Evolutionary conservation across 2,888 invertebrate species (phyloP), one percentile per base, ranked within the genome.

Genomic region (Ypsolopha sequella): DNA sequence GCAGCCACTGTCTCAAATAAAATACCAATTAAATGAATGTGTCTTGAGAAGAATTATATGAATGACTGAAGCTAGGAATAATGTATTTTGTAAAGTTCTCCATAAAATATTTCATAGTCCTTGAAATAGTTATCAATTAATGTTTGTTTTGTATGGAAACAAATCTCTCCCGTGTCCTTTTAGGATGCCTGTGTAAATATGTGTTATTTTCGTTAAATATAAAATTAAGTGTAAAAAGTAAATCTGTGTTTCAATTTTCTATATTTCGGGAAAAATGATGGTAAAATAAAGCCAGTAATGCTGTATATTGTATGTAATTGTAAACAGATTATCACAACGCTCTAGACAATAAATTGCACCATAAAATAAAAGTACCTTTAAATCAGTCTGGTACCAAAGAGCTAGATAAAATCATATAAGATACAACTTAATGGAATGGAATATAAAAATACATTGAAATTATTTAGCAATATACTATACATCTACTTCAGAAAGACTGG

Each of bases 321-420:
- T 79, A 86, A 86, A 85, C 81, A 77, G 80, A 82, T 85, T 86
- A 86, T 86, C 86, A 86, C 86, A 86, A 86, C 84, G 84, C 82
- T 84, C 84, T 85, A 85, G 77, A 86, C 77, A 80, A 39, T 81
- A 82, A 82, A 86, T 86, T 86, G 86, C 86, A 86, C 85, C 85
- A 81, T 82, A 80, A 85, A 82, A 84, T 75, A 81, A 86, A 84
- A 77, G 86, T 85, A 86, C 85, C 85, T 70, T 77, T 73, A 86
- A 86, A 86, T 86, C 85, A 85, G 85, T 85, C 86, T 85, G 85
- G 85, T 86, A 85, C 85, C 76, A 76, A 82, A 78, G 75, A 77
- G 77, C 76, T 80, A 80, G 70, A 70, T 67, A 73, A 75, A 75
- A 77, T 64, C 68, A 79, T 80, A 73, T 24, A 69, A 71, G 73